Conservation (phyloP, 2,888 invertebrate species). For the Coenonympha glycerion region DNA sequence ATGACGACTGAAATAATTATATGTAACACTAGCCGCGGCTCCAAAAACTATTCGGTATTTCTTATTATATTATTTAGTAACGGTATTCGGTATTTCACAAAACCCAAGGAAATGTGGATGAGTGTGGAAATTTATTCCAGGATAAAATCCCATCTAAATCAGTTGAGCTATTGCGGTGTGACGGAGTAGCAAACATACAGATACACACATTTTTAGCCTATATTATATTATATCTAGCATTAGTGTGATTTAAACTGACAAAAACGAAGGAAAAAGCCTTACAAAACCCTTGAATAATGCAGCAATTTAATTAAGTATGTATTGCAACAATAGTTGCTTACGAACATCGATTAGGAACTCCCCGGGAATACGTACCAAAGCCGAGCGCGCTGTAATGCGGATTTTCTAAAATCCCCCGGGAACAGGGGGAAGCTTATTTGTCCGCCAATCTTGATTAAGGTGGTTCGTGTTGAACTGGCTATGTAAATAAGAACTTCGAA, state of each 20-base stretch:
- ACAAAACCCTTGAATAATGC: background rate
- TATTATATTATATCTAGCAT: background rate
- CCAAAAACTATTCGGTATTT: no score
- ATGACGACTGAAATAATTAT: no score
- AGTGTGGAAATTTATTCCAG: no score
- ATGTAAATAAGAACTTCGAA: conserved; percentile 28
- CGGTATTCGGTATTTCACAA: no score
- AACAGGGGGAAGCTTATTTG: conserved; percentile 31
- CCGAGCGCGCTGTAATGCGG: conserved; percentile 23
- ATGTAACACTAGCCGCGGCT: no score
- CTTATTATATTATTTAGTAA: no score
- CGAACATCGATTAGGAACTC: conserved; percentile 8
- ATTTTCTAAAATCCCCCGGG: conserved; percentile 23
- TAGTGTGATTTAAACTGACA: background rate
- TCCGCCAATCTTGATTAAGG: conserved; percentile 39
- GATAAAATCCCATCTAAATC: no score
- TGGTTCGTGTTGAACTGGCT: conserved; percentile 25
- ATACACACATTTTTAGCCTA: no score
- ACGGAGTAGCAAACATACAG: no score
- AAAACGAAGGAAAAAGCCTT: background rate
- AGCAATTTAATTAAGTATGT: background rate
- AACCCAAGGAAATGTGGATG: no score
- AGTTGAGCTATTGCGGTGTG: no score
- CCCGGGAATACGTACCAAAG: conserved; percentile 16
- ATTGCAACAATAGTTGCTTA: background rate